A percentile compares a stretch with the other conserved stretches of the same genome.
These are phyloP conservation scores for Lasius platythorax DNA, from an alignment of 2,888 invertebrate species.

Conservation along the genomic window DNA sequence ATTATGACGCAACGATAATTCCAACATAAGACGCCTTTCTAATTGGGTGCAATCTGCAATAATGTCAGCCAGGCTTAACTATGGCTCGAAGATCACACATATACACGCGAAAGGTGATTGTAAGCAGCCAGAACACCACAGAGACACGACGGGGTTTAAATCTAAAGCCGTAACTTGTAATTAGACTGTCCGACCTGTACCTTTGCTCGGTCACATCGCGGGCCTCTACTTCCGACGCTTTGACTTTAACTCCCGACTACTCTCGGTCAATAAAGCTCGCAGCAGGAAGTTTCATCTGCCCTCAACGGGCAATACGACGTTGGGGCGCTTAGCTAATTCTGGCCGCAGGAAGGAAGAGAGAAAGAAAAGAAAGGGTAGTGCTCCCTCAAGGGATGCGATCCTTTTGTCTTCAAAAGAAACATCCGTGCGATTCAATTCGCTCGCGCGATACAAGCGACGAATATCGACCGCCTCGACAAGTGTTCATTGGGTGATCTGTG, in stretches of 20 bases:
- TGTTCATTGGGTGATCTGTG: conserved; percentile 24
- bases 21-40: conserved; percentile 24
- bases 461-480: conserved; percentile 6
- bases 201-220: conserved; percentile 5
- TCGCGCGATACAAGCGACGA: neutral
- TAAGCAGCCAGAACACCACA: conserved; percentile 35
- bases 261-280: conserved; percentile 50
- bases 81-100: conserved; percentile 2
- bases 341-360: neutral
- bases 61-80: conserved; percentile 45
- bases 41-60: conserved; percentile 64
- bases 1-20: conserved; percentile 1
- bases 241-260: conserved; percentile 35
- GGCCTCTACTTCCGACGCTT: conserved; percentile 34
- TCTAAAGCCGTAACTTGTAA: conserved; percentile 76
- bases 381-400: neutral
- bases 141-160: conserved; percentile 58
- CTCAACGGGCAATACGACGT: neutral
- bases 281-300: conserved; percentile 16
- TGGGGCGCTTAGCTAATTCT: conserved; percentile 20
- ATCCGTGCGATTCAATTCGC: neutral
- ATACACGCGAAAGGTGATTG: conserved; percentile 3
- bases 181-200: conserved; percentile 63
- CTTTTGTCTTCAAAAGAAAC: conserved; percentile 35
- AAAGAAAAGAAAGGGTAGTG: neutral